phyloP scores from a whole-genome alignment of 2,113 vertebrate species.

The Tachuris rubrigastra region DNA sequence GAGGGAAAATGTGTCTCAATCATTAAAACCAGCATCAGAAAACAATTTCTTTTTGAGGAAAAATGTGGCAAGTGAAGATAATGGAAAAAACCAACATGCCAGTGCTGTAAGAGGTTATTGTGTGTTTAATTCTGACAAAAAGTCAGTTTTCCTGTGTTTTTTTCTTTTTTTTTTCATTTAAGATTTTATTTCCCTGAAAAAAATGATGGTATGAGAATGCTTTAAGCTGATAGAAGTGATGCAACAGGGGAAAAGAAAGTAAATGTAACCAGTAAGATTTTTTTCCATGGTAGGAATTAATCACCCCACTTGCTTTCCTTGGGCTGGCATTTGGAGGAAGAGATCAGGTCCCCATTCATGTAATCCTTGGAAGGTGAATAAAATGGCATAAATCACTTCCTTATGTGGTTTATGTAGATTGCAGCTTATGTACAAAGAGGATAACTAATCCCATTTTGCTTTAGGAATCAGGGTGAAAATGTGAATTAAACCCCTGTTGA shows the following conservation, averaged over 20 bases:
- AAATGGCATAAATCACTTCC: neutral
- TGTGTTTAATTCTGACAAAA: neutral
- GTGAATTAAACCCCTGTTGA: neutral
- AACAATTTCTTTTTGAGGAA: neutral
- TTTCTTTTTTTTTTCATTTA: neutral
- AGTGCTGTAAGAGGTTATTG: neutral
- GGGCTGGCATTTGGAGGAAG: neutral
- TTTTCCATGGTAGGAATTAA: neutral
- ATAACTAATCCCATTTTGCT: neutral
- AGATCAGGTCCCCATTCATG: neutral
- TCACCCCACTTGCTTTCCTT: neutral
- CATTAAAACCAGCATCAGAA: neutral
- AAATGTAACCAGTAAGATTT: neutral
- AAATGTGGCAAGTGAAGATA: neutral
- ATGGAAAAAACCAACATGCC: neutral
- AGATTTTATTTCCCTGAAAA: neutral
- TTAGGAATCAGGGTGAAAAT: neutral
- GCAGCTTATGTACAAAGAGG: neutral
- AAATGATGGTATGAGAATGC: neutral
- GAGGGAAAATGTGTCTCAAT: neutral
- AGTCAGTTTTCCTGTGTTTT: neutral
- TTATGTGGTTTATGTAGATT: neutral
- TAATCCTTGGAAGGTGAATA: neutral
- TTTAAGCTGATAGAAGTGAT: neutral
- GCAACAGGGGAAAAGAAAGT: neutral